Evolutionary conservation across 64 coral and sea anemone genomes (phyloP).

Genomic region (Montipora capricornis): DNA sequence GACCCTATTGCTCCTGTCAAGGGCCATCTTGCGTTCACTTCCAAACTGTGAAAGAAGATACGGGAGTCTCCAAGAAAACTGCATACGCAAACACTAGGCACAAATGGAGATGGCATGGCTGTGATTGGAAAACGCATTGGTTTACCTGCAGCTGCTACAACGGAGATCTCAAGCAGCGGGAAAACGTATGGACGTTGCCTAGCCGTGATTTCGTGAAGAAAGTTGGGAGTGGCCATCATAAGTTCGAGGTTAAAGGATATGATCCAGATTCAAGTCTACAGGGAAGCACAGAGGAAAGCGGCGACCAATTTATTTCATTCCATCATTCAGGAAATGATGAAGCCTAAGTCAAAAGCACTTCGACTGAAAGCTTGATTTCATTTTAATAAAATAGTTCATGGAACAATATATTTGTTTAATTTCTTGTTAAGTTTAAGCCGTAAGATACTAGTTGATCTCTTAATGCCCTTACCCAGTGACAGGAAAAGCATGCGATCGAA

Average conservation of each 20-base stretch:
- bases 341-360: too few species aligned
- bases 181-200: background rate
- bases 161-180: background rate
- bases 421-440: too few species aligned
- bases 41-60: background rate
- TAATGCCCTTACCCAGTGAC: too few species aligned
- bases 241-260: too few species aligned
- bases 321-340: too few species aligned
- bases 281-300: too few species aligned
- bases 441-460: too few species aligned
- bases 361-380: too few species aligned
- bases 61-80: background rate
- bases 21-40: slow-evolving; percentile 37
- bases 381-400: too few species aligned
- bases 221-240: background rate
- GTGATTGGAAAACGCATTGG: slow-evolving; percentile 18
- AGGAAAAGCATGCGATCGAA: too few species aligned
- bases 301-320: too few species aligned
- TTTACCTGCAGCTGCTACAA: slow-evolving; percentile 7
- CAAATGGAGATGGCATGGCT: slow-evolving; percentile 36
- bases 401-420: too few species aligned
- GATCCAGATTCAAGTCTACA: background rate
- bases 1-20: slow-evolving; percentile 13
- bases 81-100: slow-evolving; percentile 18
- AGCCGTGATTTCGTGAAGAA: background rate